These are phyloP conservation scores for Bellardia pandia DNA, from an alignment of 2,888 invertebrate species.

Conservation along the genomic window DNA sequence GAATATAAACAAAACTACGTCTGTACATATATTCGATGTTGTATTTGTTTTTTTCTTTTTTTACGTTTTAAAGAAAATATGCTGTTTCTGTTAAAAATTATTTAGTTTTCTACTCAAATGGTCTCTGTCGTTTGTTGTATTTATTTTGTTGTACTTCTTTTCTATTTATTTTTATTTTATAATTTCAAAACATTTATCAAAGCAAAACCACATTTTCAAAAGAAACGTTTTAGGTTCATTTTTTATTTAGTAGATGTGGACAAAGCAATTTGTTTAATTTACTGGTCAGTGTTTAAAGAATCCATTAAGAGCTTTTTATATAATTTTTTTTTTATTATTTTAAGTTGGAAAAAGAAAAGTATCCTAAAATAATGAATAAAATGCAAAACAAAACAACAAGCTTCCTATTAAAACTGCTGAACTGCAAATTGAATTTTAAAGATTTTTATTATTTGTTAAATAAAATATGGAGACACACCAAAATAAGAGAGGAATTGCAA, in stretches of 20 bases:
- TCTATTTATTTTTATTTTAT: constrained; percentile 42
- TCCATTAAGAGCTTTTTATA: constrained; percentile 57
- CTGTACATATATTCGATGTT: constrained; percentile 54
- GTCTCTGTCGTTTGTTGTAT: constrained; percentile 24
- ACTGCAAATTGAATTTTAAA: constrained; percentile 40
- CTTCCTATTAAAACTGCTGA: constrained; percentile 16
- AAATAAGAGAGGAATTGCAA: too few relatives aligned
- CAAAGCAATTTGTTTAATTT: constrained; percentile 72
- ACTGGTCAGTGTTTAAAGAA: constrained; percentile 58
- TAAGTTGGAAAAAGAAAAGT: background rate
- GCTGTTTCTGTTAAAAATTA: constrained; percentile 32
- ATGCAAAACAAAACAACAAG: constrained; percentile 12
- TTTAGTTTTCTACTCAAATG: constrained; percentile 38
- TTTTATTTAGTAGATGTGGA: constrained; percentile 68
- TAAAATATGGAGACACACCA: background rate
- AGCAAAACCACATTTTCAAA: constrained; percentile 69
- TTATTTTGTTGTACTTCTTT: background rate
- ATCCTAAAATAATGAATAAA: background rate
- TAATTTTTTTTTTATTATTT: background rate
- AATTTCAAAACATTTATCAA: constrained; percentile 68
- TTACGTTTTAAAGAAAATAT: constrained; percentile 11
- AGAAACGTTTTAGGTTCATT: constrained; percentile 66
- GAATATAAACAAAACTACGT: too few relatives aligned
- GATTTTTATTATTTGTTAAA: background rate
- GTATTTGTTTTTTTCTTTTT: constrained; percentile 11